Evolutionary conservation across 2,113 vertebrate species (phyloP).

Genomic region (Mastomys natalensis): DNA sequence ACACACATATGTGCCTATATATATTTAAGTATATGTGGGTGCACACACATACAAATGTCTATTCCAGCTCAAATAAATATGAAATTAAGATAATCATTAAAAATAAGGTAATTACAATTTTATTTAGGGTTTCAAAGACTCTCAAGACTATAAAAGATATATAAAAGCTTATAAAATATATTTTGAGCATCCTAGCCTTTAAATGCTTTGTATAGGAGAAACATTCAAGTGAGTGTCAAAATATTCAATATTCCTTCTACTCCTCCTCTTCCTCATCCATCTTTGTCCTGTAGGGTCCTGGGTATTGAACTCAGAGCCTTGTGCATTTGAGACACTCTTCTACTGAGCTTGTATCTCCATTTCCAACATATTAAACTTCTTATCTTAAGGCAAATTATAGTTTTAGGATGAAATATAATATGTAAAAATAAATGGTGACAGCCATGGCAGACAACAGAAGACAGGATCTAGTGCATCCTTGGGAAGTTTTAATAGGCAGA

Average conservation of each 20-base stretch:
- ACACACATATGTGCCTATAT: not conserved
- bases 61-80: not conserved
- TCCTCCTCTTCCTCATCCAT: not conserved
- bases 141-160: not conserved
- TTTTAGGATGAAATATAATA: not conserved
- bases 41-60: not conserved
- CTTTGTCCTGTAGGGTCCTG: not conserved
- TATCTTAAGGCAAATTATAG: not conserved
- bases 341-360: not conserved
- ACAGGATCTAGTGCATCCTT: not conserved
- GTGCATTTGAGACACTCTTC: not conserved
- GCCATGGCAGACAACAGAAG: not conserved
- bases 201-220: not conserved
- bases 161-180: not conserved
- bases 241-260: not conserved
- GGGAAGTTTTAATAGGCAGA: not conserved
- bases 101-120: not conserved
- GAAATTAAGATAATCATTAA: not conserved
- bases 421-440: not conserved
- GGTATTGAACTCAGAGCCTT: not conserved
- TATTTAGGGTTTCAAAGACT: constrained; percentile 4
- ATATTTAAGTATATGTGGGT: not conserved
- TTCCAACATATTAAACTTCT: not conserved
- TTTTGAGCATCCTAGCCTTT: not conserved
- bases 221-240: constrained; percentile 5